Evolutionary conservation across 2,113 vertebrate genomes (phyloP).

Genomic region (Oenanthe oenanthe): DNA sequence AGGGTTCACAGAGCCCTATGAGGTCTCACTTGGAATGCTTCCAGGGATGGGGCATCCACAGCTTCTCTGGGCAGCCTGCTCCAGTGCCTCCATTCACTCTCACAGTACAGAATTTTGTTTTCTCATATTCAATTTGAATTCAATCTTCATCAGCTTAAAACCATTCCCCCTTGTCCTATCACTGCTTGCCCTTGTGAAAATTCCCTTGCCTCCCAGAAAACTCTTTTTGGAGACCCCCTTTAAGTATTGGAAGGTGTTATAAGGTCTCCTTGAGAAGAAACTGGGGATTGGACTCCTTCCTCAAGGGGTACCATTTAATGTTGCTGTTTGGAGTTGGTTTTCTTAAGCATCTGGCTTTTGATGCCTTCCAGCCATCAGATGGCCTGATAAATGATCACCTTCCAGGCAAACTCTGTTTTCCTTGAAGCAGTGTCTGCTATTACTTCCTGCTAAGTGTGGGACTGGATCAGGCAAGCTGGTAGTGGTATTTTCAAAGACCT

Average conservation of each 20-base stretch:
- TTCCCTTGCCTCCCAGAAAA: neutral
- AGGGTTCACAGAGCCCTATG: neutral
- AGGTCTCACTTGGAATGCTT: neutral
- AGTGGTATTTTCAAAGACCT: neutral
- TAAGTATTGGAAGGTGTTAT: neutral
- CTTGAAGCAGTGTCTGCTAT: neutral
- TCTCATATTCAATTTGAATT: neutral
- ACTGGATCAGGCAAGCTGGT: neutral
- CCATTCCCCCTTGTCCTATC: neutral
- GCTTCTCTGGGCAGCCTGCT: neutral
- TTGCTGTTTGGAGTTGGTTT: neutral
- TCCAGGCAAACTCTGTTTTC: neutral
- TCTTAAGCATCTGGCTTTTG: neutral
- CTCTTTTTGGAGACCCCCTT: neutral
- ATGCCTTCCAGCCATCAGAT: neutral
- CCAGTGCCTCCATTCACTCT: neutral
- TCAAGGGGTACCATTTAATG: neutral
- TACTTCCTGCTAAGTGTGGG: accelerated
- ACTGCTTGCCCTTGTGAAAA: neutral
- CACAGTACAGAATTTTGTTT: neutral
- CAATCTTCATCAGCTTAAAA: neutral
- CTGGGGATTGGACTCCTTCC: neutral
- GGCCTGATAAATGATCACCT: neutral
- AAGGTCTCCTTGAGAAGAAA: neutral
- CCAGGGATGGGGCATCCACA: neutral